Evolutionary conservation across 1,140 invertebrate genomes (phyloP), one percentile per base, ranked within the genome.

Genomic region (Panagrolaimus sp.): DNA sequence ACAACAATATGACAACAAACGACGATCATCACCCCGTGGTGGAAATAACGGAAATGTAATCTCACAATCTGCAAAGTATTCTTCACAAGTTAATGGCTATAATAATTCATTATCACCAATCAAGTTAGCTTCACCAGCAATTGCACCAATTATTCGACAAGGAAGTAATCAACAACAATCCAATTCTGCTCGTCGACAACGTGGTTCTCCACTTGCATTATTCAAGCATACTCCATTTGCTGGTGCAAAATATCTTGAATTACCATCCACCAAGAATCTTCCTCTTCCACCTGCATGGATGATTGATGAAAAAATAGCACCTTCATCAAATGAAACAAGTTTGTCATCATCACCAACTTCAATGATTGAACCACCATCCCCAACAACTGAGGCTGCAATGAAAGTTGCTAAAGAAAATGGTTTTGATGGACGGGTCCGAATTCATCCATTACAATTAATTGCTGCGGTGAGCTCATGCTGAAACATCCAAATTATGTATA

Each of bases 211-310:
- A 26, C 21, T 12, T 12, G 17, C 52, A 12, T 5, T 12, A 8
- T 21, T 28, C 17, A 58, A 14, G 14, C 52, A 28, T 58, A 26
- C 17, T 26, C 52, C 52, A 21, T 58, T 58, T 14, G 52, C 52
- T 12, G 28, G 52, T 58, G 52, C 52, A 12, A 58, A 58, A 28
- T 58, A 58, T 58, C 52, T 58, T 28, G 52, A 58, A 28, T 28
- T 58, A 10, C 52, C 52, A 28, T 26, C 28, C 10, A 21, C 52
- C 10, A 12, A 12, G 8, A 58, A 58, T 12, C 52, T 58, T 3
- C 52, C 52, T 0, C 10, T 28, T 12, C 52, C 52, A 12, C 52
- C 52, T 12, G 17, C 15, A 12, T 58, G 52, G 52, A 12, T 58
- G 21, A 21, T 21, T 21, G 52, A 14, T 12, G 52, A 4, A n/a